These are phyloP conservation scores for Idaea dimidiata DNA, from an alignment of 2,888 invertebrate species.

Conservation along the genomic window DNA sequence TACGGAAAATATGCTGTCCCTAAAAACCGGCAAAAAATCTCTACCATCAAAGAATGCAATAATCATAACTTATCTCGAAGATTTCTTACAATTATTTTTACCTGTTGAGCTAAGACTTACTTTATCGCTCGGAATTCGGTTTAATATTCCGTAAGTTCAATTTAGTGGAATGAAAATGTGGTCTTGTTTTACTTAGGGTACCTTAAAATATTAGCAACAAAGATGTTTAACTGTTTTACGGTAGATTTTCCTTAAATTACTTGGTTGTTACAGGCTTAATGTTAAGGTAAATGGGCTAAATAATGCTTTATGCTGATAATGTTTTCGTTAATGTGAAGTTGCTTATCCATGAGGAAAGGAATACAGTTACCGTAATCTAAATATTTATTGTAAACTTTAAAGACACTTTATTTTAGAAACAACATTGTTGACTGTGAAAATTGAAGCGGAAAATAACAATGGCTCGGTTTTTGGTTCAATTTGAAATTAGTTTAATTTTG, in stretches of 20 bases:
- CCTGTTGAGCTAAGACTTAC: constrained; percentile 50
- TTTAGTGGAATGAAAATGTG: constrained; percentile 47
- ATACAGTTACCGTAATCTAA: constrained; percentile 5
- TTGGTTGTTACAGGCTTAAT: constrained; percentile 30
- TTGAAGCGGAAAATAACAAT: not conserved
- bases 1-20: constrained; percentile 41
- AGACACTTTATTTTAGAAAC: not conserved
- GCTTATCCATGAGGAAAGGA: constrained; percentile 13
- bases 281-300: constrained; percentile 27
- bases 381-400: not conserved
- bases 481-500: not conserved
- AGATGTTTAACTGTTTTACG: constrained; percentile 16
- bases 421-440: not conserved
- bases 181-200: constrained; percentile 27
- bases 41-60: constrained; percentile 35
- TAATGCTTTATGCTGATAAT: constrained; percentile 27
- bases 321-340: constrained; percentile 18
- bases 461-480: not conserved
- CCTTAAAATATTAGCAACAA: constrained; percentile 21
- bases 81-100: constrained; percentile 52
- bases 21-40: constrained; percentile 41
- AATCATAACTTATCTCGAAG: constrained; percentile 37
- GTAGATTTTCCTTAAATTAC: constrained; percentile 28
- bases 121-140: constrained; percentile 51
- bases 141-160: constrained; percentile 43